Base-by-base conservation (phyloP, 1,140 invertebrate genomes). In the Sminthurides bifidus region DNA sequence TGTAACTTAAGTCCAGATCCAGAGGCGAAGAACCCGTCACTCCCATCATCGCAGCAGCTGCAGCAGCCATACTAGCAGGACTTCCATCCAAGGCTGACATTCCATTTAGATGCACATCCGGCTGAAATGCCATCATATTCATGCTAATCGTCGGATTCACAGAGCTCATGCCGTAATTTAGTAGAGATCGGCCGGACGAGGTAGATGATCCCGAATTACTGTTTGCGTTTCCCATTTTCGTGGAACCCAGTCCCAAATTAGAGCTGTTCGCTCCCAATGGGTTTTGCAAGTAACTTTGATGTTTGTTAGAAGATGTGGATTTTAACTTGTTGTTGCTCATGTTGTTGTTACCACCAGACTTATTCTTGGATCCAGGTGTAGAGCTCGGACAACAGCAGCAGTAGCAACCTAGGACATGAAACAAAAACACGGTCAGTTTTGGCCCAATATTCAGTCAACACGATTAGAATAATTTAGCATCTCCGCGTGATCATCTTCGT, bases 321-420 rank as follows among this genome's bases (percentile, higher is more conserved):
- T 21, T 26, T 26, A n/a, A 31, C 44, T 46, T 46, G 44, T 19
- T 19, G 10, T 49, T 49, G 46, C 31, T 33, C 46, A 33, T 41
- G 38, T 41, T 21, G 38, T 41, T 33, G 46, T n/a, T n/a, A n/a
- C n/a, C n/a, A n/a, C n/a, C n/a, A n/a, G n/a, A n/a, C n/a, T n/a
- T n/a, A n/a, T n/a, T n/a, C n/a, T n/a, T n/a, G n/a, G n/a, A n/a
- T n/a, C n/a, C n/a, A n/a, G n/a, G n/a, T n/a, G n/a, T n/a, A n/a
- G n/a, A n/a, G n/a, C n/a, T 49, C 5, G 46, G 46, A 19, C 46
- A 49, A 49, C 46, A 49, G 17, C 46, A 49, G 29, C 46, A 49
- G 17, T 49, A 49, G 46, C 46, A 49, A 33, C 46, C 46, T 49
- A 19, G 6, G 29, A 26, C 5, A 43, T 10, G 8, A 8, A 35